Evolutionary conservation across 2,113 vertebrate species (phyloP).

Genomic region (Ranitomeya variabilis): DNA sequence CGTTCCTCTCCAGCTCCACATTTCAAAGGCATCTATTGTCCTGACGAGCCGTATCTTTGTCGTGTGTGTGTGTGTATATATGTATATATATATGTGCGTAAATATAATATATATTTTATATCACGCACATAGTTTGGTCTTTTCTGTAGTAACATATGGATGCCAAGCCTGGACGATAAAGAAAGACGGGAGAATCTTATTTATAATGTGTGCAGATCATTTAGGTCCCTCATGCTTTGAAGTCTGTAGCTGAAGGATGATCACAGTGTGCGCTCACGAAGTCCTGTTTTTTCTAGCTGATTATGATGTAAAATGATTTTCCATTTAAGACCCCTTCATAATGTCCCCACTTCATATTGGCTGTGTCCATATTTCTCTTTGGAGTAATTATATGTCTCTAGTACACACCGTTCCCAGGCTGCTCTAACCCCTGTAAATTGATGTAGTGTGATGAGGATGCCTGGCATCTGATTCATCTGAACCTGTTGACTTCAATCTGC

Average conservation of each 20-base stretch:
- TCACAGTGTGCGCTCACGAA: background rate
- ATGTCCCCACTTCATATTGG: background rate
- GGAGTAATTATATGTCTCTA: constrained; percentile 19
- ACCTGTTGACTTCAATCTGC: constrained; percentile 46
- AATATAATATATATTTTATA: too few species aligned
- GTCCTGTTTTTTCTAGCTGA: background rate
- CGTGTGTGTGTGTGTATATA: too few species aligned
- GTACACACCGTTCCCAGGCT: constrained; percentile 35
- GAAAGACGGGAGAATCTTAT: too few species aligned
- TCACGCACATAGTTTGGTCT: too few species aligned
- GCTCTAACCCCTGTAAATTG: constrained; percentile 30
- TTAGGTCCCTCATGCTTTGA: background rate
- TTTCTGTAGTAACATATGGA: too few species aligned
- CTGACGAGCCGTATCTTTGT: too few species aligned
- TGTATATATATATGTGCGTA: too few species aligned
- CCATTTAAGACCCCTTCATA: background rate
- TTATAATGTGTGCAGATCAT: background rate
- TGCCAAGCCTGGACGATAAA: too few species aligned
- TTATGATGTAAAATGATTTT: background rate
- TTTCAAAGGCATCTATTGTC: too few species aligned
- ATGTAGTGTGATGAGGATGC: constrained; percentile 26
- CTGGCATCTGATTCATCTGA: constrained; percentile 44
- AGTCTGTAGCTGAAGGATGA: background rate
- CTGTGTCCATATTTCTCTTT: constrained; percentile 6
- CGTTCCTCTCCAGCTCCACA: too few species aligned